Conservation (phyloP, 2,888 invertebrate genomes). For the Ophioninae sp. region DNA sequence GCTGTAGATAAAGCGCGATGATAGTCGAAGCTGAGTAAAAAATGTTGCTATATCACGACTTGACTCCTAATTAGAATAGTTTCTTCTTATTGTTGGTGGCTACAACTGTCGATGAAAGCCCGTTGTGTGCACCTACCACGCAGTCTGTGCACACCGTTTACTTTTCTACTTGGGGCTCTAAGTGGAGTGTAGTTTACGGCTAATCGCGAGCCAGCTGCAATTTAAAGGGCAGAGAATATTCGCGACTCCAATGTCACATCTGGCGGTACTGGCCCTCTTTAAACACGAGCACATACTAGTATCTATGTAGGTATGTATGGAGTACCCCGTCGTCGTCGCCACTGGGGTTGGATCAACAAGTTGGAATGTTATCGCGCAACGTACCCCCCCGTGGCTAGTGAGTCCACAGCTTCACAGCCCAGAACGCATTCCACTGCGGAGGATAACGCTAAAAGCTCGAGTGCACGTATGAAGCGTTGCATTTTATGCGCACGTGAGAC, state of each 20-base stretch:
- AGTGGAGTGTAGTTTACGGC: constrained; percentile 52
- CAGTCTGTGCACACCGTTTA: not conserved
- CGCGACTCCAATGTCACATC: constrained; percentile 51
- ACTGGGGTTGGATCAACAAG: constrained; percentile 64
- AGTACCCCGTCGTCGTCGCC: constrained; percentile 11
- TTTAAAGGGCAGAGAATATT: constrained; percentile 55
- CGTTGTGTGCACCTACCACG: not conserved
- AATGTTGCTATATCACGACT: constrained; percentile 15
- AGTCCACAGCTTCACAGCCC: constrained; percentile 49
- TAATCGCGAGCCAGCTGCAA: constrained; percentile 41
- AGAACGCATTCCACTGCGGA: constrained; percentile 60
- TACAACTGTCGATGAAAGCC: constrained; percentile 7
- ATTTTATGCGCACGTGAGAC: constrained; percentile 10
- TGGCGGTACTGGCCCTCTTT: constrained; percentile 32
- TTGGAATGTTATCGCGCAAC: constrained; percentile 64
- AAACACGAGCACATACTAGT: not conserved
- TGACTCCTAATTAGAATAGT: constrained; percentile 45
- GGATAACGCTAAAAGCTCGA: constrained; percentile 58
- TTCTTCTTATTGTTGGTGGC: not conserved
- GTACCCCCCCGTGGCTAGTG: constrained; percentile 54
- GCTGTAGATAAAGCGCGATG: not conserved
- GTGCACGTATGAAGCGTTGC: constrained; percentile 15
- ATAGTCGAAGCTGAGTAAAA: not conserved
- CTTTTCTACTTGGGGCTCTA: constrained; percentile 15
- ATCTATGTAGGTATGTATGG: constrained; percentile 6